Conservation (phyloP, 2,113 vertebrate genomes). For the Sorex araneus region DNA sequence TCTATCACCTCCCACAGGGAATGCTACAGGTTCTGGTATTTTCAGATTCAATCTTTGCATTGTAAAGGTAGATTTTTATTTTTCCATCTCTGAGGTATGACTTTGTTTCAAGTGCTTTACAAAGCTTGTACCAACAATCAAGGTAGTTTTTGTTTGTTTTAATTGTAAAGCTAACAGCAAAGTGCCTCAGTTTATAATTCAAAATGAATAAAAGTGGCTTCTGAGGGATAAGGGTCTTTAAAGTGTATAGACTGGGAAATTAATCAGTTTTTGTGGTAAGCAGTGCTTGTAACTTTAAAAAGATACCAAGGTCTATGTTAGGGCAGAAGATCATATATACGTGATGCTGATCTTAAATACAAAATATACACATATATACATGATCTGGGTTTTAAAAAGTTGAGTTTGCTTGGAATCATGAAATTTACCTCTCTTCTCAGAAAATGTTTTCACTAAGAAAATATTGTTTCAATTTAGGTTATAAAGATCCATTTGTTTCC, state of each 20-base stretch:
- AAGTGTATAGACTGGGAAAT: not conserved
- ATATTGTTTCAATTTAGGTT: constrained; percentile 2
- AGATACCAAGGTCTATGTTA: not conserved
- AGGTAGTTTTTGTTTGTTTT: not conserved
- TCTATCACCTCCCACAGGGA: not conserved
- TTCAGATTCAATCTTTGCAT: not conserved
- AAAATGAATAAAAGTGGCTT: constrained; percentile 15
- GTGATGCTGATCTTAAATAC: not conserved
- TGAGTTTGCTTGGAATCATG: not conserved
- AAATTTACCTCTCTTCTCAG: too few species aligned
- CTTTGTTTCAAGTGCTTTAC: constrained; percentile 45
- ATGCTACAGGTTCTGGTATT: not conserved
- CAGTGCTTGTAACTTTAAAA: not conserved
- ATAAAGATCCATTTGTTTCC: not conserved
- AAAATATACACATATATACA: too few species aligned
- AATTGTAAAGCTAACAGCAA: not conserved
- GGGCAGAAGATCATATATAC: not conserved
- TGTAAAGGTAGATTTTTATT: not conserved
- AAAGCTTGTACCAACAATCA: not conserved
- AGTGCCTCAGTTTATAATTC: constrained; percentile 11
- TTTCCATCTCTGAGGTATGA: not conserved
- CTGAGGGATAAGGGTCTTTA: constrained; percentile 19
- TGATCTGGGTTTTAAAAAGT: not conserved
- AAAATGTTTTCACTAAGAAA: constrained; percentile 36
- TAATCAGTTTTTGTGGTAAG: not conserved